Base-by-base conservation (phyloP, 2,113 vertebrate genomes). In the Micronycteris hirsuta region DNA sequence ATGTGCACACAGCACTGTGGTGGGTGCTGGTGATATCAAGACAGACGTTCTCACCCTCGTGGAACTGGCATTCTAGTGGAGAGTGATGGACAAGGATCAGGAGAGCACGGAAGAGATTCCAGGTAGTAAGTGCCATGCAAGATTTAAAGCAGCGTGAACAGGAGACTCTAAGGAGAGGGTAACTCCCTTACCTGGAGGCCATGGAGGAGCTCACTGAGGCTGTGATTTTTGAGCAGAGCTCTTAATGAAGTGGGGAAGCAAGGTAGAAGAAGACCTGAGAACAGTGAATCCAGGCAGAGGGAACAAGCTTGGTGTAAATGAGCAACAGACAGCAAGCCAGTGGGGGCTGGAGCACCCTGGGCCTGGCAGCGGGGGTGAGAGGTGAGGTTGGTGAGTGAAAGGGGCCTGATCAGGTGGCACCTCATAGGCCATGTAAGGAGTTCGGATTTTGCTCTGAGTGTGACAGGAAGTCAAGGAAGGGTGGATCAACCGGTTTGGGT, bases 271-370 rank as follows among this genome's bases (percentile, higher is more conserved):
- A 43, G 85, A 4, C 28, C 33, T 41, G 52, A 65, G 45, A 33
- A 12, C 31, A 86, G 63, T 71, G 41, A n/a, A 31, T n/a, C 56
- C 45, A 20, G 65, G 52, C 63, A 22, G 81, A 13, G 36, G 45
- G 33, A 31, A 33, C 31, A 19, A 36, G 26, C 6, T 1, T 31
- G 76, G 33, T 5, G 17, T 1, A 2, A 13, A 7, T 9, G 45
- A 22, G 71, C 61, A 19, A 7, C 33, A 36, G 80, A 49, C 33
- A 80, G 73, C 65, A 33, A 24, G 20, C 10, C 2, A 9, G 43
- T 4, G 16, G 16, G 12, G 41, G 24, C n/a, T 0, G 10, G 49
- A 11, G 22, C 2, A 26, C 11, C 0, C 5, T 5, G 71, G 78
- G 83, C 24, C 43, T 11, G 49, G 88, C 4, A 7, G 16, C 36